Conservation (phyloP, 1,140 invertebrate species). For the Aphis craccivora region DNA sequence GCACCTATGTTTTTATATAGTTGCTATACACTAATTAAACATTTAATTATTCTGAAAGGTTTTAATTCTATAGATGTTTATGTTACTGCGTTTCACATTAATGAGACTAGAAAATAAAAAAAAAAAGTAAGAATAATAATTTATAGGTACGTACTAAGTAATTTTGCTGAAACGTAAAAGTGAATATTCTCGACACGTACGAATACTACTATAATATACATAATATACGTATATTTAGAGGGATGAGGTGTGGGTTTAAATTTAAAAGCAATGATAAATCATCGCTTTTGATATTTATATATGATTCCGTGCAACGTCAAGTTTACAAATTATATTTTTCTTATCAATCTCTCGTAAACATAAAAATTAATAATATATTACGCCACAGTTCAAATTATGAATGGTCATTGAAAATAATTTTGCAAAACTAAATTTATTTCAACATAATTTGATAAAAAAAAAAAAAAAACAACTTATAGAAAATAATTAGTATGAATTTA, state of each 20-base stretch:
- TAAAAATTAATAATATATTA: background rate
- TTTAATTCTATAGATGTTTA: background rate
- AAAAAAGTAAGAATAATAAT: background rate
- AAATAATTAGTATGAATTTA: background rate
- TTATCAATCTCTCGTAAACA: background rate
- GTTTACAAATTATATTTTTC: background rate
- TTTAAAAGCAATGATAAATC: conserved; percentile 4
- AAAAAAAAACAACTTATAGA: background rate
- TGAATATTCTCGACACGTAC: background rate
- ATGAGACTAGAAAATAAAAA: background rate
- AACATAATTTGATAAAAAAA: background rate
- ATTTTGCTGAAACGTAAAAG: background rate
- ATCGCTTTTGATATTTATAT: background rate
- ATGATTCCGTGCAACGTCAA: background rate
- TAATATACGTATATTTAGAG: background rate
- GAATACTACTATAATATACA: background rate
- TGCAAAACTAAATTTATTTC: background rate
- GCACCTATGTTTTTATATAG: background rate
- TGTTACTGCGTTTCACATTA: background rate
- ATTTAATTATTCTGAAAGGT: background rate
- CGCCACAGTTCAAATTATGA: background rate
- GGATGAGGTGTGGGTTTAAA: background rate
- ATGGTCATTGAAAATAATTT: background rate
- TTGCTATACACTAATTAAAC: background rate
- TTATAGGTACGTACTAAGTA: background rate